Evolutionary conservation across 2,113 vertebrate genomes (phyloP).

Genomic region (Choloepus hoffmanni): DNA sequence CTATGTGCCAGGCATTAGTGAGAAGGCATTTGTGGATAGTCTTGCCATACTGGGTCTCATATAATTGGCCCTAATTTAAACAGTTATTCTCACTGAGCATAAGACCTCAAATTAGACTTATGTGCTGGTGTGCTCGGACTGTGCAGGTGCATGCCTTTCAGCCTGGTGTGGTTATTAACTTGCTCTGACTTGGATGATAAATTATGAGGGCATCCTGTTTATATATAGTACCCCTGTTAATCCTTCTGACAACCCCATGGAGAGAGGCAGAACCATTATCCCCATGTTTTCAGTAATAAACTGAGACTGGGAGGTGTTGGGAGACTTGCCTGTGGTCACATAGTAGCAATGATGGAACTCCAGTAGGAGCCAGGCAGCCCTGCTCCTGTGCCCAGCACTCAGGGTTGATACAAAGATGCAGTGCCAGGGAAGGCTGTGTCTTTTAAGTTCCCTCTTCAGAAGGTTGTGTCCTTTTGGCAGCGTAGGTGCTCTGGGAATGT

Average conservation of each 20-base stretch:
- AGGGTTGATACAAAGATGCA: too few relatives aligned
- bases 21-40: neutral
- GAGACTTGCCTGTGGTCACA: neutral
- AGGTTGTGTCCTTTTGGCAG: rapidly evolving
- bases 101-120: neutral
- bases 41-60: neutral
- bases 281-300: neutral
- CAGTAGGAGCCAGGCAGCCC: too few relatives aligned
- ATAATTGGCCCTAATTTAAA: neutral
- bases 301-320: rapidly evolving
- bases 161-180: neutral
- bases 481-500: too few relatives aligned
- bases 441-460: rapidly evolving
- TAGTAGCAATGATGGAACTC: rapidly evolving
- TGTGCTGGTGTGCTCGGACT: rapidly evolving
- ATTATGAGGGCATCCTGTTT: neutral
- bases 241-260: neutral
- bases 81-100: neutral
- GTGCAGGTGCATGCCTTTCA: neutral
- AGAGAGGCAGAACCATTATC: neutral
- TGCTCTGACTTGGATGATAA: rapidly evolving
- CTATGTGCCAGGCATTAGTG: neutral
- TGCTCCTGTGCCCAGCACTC: neutral
- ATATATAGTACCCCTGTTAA: neutral
- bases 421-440: too few relatives aligned